Percentiles rank a stretch among this genome's conserved stretches.
Conservation (phyloP, 92 coral and sea anemone genomes). For the Bergia puertoricense region DNA sequence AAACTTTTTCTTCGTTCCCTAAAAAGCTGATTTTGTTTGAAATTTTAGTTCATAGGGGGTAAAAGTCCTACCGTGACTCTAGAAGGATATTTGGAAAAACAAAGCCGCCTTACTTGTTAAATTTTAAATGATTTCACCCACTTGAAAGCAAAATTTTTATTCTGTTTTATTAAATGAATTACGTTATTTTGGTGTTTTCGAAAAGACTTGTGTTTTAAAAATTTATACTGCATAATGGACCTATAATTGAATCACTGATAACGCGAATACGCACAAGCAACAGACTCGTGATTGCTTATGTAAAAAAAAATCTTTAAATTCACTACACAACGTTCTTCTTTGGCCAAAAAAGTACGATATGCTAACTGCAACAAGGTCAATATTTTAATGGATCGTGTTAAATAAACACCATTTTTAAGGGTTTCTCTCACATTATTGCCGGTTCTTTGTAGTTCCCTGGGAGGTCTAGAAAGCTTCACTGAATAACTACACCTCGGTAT, state of each 20-base stretch:
- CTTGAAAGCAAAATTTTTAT: constrained; percentile 59
- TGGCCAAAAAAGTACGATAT: not conserved
- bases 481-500: constrained; percentile 46
- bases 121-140: constrained; percentile 50
- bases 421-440: constrained; percentile 33
- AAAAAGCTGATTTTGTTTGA: constrained; percentile 25
- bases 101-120: constrained; percentile 54
- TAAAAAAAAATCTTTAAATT: not conserved
- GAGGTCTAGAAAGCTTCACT: constrained; percentile 47
- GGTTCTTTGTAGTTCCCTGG: constrained; percentile 34
- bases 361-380: constrained; percentile 42
- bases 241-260: constrained; percentile 69
- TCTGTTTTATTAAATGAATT: constrained; percentile 72
- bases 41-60: constrained; percentile 33
- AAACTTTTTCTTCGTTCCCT: not conserved
- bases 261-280: constrained; percentile 23
- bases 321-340: not conserved
- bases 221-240: constrained; percentile 70
- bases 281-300: not conserved
- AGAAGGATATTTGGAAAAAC: constrained; percentile 34
- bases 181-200: constrained; percentile 65
- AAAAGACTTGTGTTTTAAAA: constrained; percentile 63
- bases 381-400: constrained; percentile 32
- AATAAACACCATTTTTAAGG: constrained; percentile 36
- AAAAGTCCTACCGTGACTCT: constrained; percentile 53